Conservation (phyloP, 2,888 invertebrate species). For the Drosophila acutilabella region DNA sequence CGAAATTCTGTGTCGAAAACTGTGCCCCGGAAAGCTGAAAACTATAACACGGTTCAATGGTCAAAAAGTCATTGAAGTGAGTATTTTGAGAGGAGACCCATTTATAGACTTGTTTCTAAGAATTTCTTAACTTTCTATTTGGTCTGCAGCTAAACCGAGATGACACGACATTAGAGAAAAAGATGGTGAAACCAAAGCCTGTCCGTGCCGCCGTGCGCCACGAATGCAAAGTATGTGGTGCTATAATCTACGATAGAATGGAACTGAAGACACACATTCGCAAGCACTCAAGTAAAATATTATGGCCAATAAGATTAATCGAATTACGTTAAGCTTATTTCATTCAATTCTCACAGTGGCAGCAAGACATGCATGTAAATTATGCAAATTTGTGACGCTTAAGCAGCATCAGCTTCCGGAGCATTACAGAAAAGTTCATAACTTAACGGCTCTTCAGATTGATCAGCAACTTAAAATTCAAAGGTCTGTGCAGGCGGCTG, state of each 20-base stretch:
- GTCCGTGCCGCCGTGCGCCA: slow-evolving; percentile 52
- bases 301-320: background rate
- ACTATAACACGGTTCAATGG: slow-evolving; percentile 32
- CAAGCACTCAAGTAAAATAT: slow-evolving; percentile 74
- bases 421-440: slow-evolving; percentile 70
- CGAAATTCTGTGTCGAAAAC: slow-evolving; percentile 71
- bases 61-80: slow-evolving; percentile 38
- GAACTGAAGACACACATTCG: slow-evolving; percentile 79
- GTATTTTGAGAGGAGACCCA: background rate
- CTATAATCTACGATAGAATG: slow-evolving; percentile 65
- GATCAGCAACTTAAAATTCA: slow-evolving; percentile 44
- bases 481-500: slow-evolving; percentile 19
- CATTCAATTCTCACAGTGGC: slow-evolving; percentile 11
- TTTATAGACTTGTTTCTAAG: background rate
- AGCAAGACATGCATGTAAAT: slow-evolving; percentile 63
- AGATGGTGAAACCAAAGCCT: slow-evolving; percentile 22
- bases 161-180: background rate
- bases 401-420: slow-evolving; percentile 62
- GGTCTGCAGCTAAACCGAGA: slow-evolving; percentile 15
- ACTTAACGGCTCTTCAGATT: slow-evolving; percentile 46
- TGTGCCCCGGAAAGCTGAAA: slow-evolving; percentile 49
- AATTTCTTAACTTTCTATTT: slow-evolving; percentile 1
- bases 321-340: background rate
- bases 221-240: slow-evolving; percentile 80
- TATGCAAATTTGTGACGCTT: slow-evolving; percentile 69